Percentiles rank a stretch among this genome's conserved stretches.
Conservation (phyloP, 2,888 invertebrate species). For the Dryadula phaetusa region DNA sequence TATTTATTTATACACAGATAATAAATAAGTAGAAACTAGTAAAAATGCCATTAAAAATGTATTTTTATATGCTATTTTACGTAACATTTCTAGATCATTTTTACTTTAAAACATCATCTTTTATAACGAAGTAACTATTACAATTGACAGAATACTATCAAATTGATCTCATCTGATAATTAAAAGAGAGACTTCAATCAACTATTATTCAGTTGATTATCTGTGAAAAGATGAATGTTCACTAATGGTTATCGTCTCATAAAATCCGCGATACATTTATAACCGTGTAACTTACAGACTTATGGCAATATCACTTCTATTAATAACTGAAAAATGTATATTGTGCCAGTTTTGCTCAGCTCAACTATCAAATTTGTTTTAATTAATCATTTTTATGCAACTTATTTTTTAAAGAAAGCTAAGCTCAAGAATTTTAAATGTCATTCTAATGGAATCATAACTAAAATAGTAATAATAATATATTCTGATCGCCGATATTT, state of each 20-base stretch:
- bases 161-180: constrained; percentile 28
- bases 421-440: too few species aligned
- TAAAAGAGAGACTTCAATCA: constrained; percentile 19
- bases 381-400: too few species aligned
- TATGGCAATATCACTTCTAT: neutral
- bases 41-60: too few species aligned
- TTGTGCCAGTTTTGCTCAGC: too few species aligned
- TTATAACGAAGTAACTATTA: constrained; percentile 21
- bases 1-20: too few species aligned
- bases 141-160: constrained; percentile 9
- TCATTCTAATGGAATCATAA: too few species aligned
- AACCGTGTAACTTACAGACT: constrained; percentile 23
- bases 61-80: neutral
- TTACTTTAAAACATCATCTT: constrained; percentile 16
- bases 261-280: constrained; percentile 26
- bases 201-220: constrained; percentile 22
- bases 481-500: too few species aligned
- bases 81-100: constrained; percentile 6
- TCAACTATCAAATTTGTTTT: too few species aligned
- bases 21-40: too few species aligned
- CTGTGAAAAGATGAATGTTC: constrained; percentile 27
- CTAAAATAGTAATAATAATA: too few species aligned
- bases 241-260: constrained; percentile 26
- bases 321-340: too few species aligned
- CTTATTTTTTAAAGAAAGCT: too few species aligned